A percentile compares a stretch with the other conserved stretches of the same genome.
Evolutionary conservation across 2,113 vertebrate genomes (phyloP).

Genomic region (Lota lota): DNA sequence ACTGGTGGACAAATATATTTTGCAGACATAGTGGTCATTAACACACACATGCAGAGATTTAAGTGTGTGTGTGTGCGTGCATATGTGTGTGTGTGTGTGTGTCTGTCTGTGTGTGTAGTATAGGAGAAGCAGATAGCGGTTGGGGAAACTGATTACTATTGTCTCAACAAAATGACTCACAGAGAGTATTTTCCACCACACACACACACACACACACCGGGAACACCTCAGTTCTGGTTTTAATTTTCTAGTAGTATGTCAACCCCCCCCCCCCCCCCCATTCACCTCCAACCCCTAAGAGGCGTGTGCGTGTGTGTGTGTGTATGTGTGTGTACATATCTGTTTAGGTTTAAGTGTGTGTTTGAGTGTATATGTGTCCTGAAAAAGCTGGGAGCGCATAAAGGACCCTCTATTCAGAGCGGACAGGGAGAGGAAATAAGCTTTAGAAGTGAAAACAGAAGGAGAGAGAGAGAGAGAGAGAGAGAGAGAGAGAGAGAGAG

Average conservation of each 20-base stretch:
- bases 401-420: slow-evolving; percentile 77
- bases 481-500: slow-evolving; percentile 23
- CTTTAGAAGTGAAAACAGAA: slow-evolving; percentile 77
- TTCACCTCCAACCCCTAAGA: slow-evolving; percentile 11
- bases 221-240: slow-evolving; percentile 59
- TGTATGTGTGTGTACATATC: slow-evolving; percentile 21
- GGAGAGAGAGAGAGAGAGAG: slow-evolving; percentile 11
- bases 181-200: neutral
- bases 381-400: slow-evolving; percentile 64
- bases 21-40: too few relatives aligned
- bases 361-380: slow-evolving; percentile 24
- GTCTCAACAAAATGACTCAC: slow-evolving; percentile 27
- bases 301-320: slow-evolving; percentile 29
- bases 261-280: slow-evolving; percentile 34
- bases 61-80: neutral
- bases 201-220: slow-evolving; percentile 5
- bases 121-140: slow-evolving; percentile 12
- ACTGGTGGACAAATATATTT: too few relatives aligned
- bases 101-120: neutral
- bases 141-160: slow-evolving; percentile 23
- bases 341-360: slow-evolving; percentile 29
- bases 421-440: slow-evolving; percentile 81
- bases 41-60: too few relatives aligned
- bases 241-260: slow-evolving; percentile 68
- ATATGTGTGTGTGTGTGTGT: slow-evolving; percentile 12